Conservation (phyloP, 2,113 vertebrate genomes). For the Cathartes aura region DNA sequence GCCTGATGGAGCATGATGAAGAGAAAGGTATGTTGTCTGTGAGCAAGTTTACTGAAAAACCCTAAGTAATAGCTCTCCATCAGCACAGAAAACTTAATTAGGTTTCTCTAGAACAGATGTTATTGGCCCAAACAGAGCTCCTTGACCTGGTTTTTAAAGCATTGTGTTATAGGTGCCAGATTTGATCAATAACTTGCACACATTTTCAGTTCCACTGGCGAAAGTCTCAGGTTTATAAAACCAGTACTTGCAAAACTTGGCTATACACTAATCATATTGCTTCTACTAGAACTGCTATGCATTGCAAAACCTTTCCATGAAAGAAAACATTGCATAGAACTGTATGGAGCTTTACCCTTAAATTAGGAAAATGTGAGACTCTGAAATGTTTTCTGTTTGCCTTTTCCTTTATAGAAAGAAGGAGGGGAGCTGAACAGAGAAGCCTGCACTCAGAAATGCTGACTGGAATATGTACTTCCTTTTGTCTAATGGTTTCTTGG, state of each 20-base stretch:
- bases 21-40: neutral
- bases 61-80: neutral
- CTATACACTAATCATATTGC: neutral
- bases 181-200: neutral
- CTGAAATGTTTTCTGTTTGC: neutral
- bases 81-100: neutral
- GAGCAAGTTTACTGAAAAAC: neutral
- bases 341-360: neutral
- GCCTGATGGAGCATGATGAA: neutral
- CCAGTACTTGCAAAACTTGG: neutral
- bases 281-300: neutral
- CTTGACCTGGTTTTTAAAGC: neutral
- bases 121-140: neutral
- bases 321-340: neutral
- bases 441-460: neutral
- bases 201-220: neutral
- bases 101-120: neutral
- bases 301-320: neutral
- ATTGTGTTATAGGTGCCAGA: neutral
- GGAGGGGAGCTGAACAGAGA: neutral
- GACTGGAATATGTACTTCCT: neutral
- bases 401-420: neutral
- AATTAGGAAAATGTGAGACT: neutral
- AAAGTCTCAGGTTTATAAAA: neutral
- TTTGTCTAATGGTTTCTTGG: neutral